These are phyloP conservation scores for Illadopsis cleaveri DNA, from an alignment of 2,113 vertebrate genomes.

Conservation along the genomic window DNA sequence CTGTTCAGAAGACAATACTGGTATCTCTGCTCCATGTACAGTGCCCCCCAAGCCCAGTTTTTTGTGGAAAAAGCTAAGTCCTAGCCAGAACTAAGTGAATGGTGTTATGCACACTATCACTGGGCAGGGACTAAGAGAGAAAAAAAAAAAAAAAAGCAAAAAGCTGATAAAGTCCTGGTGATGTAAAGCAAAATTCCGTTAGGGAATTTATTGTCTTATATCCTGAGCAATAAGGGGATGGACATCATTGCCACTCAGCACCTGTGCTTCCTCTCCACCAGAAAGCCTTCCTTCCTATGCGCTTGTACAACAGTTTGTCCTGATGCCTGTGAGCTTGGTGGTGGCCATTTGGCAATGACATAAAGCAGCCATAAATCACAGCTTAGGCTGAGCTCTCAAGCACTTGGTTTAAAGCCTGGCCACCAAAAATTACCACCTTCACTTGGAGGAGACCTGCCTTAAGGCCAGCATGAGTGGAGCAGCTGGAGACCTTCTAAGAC, in stretches of 20 bases:
- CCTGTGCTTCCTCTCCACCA: background rate
- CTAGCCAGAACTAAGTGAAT: background rate
- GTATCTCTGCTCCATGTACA: background rate
- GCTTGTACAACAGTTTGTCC: background rate
- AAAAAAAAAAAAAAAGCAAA: background rate
- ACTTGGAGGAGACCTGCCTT: background rate
- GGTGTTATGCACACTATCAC: background rate
- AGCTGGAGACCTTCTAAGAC: background rate
- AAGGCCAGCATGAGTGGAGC: background rate
- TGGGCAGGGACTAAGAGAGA: background rate
- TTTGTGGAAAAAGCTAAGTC: background rate
- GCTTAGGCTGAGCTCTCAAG: background rate
- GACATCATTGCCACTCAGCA: background rate
- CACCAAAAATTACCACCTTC: background rate
- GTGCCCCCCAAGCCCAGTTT: background rate
- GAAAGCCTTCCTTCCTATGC: background rate
- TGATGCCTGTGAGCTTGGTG: background rate
- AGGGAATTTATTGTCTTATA: background rate
- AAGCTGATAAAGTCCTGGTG: background rate
- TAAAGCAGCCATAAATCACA: background rate
- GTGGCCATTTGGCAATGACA: background rate
- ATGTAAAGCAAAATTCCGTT: background rate
- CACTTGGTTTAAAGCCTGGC: background rate
- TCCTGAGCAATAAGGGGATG: accelerated
- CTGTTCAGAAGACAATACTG: background rate